Evolutionary conservation across 2,797 vertebrate genomes (phyloP), one percentile per base, ranked within the genome.

Genomic region (Cossypha dichroa): DNA sequence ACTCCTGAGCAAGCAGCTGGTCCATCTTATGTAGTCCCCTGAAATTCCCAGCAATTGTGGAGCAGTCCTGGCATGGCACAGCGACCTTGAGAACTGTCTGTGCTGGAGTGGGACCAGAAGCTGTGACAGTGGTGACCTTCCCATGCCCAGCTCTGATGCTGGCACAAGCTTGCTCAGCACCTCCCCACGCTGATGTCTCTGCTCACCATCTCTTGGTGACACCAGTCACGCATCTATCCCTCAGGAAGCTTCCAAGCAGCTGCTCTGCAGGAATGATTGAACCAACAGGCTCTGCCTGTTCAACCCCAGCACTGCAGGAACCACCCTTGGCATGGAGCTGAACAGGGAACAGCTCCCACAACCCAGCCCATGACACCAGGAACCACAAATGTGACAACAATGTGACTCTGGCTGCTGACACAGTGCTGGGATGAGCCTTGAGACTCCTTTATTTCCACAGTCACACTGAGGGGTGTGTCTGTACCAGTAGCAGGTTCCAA

Each of bases 371-470:
- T 19, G 62, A 41, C 80, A 23, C 11, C 52, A 62, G 21, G 21
- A 81, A 25, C 4, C 66, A 63, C 80, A 34, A 23, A 54, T 14
- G 8, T 0, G 1, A 77, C 5, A 4, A 55, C 11, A 52, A 13
- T 4, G 2, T 40, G 68, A 41, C 51, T 31, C 38, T 33, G 55
- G 31, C 33, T 1, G 0, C 62, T 54, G 56, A 36, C 80, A 56
- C 75, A 59, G 64, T 3, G 5, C 59, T 43, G 13, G 49, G 55
- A 36, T 6, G 51, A 93, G 86, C 33, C 86, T 54, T 7, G 41
- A 79, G 81, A n/a, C 88, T 86, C 87, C 41, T 96, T 94, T 96
- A 97, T 97, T 95, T 41, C 51, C 66, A 34, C 9, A 55, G 80
- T 21, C 43, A 38, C 8, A 12, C 54, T 15, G 38, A 21, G 5